A percentile compares a stretch with the other conserved stretches of the same genome.
Evolutionary conservation across 2,113 vertebrate species (phyloP).

Genomic region (Xerus inauris): DNA sequence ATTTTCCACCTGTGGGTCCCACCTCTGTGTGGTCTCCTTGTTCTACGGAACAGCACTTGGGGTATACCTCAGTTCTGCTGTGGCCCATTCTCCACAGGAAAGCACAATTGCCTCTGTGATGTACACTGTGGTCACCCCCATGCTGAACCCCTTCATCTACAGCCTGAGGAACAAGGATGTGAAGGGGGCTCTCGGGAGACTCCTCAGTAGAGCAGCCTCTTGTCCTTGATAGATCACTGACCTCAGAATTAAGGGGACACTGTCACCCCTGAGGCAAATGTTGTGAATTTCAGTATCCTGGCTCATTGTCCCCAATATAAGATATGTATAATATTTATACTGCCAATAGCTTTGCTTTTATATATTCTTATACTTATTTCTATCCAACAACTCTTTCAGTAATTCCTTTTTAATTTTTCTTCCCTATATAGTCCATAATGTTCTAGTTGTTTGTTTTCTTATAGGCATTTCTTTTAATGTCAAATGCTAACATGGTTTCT

Average conservation of each 20-base stretch:
- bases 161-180: not conserved
- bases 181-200: not conserved
- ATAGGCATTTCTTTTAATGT: too few species aligned
- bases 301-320: not conserved
- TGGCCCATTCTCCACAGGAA: not conserved
- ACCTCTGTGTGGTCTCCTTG: too few species aligned
- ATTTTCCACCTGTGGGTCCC: too few species aligned
- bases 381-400: too few species aligned
- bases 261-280: not conserved
- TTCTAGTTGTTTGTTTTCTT: too few species aligned
- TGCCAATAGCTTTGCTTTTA: not conserved
- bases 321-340: not conserved
- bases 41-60: not conserved
- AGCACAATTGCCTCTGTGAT: not conserved
- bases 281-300: not conserved
- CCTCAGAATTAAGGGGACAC: not conserved
- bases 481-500: too few species aligned
- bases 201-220: not conserved
- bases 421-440: too few species aligned
- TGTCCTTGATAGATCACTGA: not conserved
- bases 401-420: too few species aligned
- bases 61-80: not conserved
- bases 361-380: too few species aligned
- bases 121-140: not conserved
- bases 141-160: not conserved